Evolutionary conservation across 2,797 vertebrate genomes (phyloP).

Genomic region (Dipus sagitta): DNA sequence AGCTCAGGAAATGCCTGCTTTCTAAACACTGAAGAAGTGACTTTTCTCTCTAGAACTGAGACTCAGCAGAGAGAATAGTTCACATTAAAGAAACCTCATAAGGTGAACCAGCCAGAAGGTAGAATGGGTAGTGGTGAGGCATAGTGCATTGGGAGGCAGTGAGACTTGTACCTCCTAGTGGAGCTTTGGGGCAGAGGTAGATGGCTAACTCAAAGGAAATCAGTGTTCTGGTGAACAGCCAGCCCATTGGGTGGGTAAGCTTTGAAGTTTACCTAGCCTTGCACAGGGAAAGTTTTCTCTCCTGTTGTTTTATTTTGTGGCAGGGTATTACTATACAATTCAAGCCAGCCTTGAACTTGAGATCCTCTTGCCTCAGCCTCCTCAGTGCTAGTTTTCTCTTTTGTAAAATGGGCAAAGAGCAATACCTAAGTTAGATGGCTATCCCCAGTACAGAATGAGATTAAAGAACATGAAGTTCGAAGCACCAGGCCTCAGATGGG

Average conservation of each 20-base stretch:
- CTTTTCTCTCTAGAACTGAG: constrained; percentile 59
- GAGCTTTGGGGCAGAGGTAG: background rate
- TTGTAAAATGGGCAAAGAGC: constrained; percentile 7
- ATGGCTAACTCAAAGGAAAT: background rate
- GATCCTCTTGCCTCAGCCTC: background rate
- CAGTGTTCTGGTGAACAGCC: background rate
- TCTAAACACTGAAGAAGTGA: constrained; percentile 32
- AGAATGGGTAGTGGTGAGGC: background rate
- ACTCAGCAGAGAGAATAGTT: background rate
- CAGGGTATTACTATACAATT: background rate
- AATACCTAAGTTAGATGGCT: background rate
- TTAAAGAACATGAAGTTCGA: background rate
- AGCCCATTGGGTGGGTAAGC: background rate
- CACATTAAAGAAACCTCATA: background rate
- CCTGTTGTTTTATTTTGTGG: background rate
- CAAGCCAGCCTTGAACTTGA: background rate
- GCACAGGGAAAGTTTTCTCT: background rate
- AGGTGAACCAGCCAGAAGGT: background rate
- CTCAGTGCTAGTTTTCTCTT: constrained; percentile 21
- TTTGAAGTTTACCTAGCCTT: background rate
- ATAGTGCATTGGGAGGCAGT: background rate
- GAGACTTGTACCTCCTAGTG: background rate
- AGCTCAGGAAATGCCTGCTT: constrained; percentile 69
- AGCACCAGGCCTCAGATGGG: background rate
- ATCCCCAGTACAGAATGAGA: background rate